Percentiles rank a stretch among this genome's conserved stretches.
These are phyloP conservation scores for Leptopilina boulardi DNA, from an alignment of 1,140 invertebrate species.

Conservation along the genomic window DNA sequence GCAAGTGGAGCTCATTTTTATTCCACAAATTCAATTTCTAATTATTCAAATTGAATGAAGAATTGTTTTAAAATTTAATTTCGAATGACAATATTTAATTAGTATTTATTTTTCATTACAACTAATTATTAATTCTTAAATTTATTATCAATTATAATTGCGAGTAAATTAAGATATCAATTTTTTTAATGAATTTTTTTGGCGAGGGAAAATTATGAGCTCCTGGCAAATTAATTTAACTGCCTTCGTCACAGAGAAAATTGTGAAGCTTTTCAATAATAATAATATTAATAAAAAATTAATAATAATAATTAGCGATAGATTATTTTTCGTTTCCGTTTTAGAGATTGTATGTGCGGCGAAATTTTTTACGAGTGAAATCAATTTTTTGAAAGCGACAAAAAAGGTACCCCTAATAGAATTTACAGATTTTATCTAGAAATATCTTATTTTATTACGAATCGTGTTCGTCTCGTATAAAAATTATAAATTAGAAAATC, in stretches of 20 bases:
- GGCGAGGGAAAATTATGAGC: not conserved
- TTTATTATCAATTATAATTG: no score
- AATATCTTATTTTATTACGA: slow-evolving; percentile 64
- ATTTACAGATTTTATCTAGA: slow-evolving; percentile 36
- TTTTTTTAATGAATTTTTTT: no score
- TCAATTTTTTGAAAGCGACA: slow-evolving; percentile 15
- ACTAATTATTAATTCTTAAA: no score
- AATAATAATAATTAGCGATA: slow-evolving; percentile 23
- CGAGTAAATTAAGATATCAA: no score
- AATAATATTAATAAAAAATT: no score
- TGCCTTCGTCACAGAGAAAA: not conserved
- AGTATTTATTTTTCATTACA: no score
- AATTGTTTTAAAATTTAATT: no score
- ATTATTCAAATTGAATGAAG: no score
- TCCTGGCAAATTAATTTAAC: not conserved
- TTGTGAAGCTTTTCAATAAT: not conserved
- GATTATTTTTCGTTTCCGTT: slow-evolving; percentile 3
- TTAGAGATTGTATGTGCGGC: not conserved
- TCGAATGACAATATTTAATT: no score
- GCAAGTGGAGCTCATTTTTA: no score
- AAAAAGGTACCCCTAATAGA: slow-evolving; percentile 30
- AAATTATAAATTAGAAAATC: slow-evolving; percentile 24
- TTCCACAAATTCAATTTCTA: no score
- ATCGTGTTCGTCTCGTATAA: slow-evolving; percentile 51
- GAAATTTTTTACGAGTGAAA: slow-evolving; percentile 34